Conservation (phyloP, 1,140 invertebrate species). For the Halictus rubicundus region DNA sequence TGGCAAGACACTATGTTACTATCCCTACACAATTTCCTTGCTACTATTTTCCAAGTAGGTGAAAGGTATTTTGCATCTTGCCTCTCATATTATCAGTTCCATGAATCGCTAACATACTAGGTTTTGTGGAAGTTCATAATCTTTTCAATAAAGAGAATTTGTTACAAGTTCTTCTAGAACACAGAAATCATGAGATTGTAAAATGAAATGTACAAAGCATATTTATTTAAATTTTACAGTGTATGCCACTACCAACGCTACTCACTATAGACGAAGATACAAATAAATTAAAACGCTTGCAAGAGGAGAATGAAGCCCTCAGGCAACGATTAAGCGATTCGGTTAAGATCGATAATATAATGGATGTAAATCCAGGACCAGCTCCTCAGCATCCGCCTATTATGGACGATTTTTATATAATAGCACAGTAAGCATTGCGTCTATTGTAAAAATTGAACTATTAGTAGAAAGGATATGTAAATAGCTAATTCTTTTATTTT, state of each 20-base stretch:
- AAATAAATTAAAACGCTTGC: slow-evolving; percentile 87
- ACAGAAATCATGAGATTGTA: too few species aligned
- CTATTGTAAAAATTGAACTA: not conserved
- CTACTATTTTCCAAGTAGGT: slow-evolving; percentile 90
- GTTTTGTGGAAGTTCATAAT: not conserved
- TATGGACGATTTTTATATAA: slow-evolving; percentile 96
- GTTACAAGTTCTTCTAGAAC: too few species aligned
- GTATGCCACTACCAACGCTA: slow-evolving; percentile 91
- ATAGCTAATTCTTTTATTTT: slow-evolving; percentile 3
- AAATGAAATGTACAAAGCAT: too few species aligned
- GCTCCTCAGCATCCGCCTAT: slow-evolving; percentile 87
- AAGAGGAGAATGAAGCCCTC: slow-evolving; percentile 91
- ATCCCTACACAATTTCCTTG: slow-evolving; percentile 96
- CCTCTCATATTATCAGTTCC: slow-evolving; percentile 17
- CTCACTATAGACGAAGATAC: slow-evolving; percentile 93
- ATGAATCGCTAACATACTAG: not conserved
- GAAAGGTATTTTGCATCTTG: slow-evolving; percentile 44
- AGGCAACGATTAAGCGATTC: slow-evolving; percentile 79
- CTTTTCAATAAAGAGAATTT: not conserved
- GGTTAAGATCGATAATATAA: slow-evolving; percentile 79
- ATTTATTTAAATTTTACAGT: slow-evolving; percentile 78
- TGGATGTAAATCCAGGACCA: slow-evolving; percentile 83
- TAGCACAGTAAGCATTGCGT: slow-evolving; percentile 86
- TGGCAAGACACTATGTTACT: slow-evolving; percentile 97
- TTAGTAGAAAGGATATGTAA: not conserved